phyloP scores from a whole-genome alignment of 1,140 invertebrate species.

The Solen grandis region DNA sequence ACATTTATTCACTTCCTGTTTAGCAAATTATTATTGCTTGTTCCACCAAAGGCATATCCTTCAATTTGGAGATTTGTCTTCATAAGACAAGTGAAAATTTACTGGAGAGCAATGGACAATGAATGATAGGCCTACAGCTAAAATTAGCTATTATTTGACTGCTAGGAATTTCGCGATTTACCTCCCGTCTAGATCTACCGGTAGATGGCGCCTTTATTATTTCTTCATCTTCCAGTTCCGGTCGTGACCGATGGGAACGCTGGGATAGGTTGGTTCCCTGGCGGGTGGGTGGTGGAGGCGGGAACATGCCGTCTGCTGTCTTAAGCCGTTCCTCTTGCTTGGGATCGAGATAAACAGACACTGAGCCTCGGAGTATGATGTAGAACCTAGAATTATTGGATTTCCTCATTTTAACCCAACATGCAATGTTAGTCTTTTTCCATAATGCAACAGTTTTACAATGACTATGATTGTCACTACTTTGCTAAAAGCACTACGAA shows the following conservation, averaged over 20 bases:
- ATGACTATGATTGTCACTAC: neutral
- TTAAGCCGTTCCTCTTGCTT: conserved; percentile 31
- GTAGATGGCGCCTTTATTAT: neutral
- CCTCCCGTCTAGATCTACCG: conserved; percentile 6
- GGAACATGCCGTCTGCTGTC: conserved; percentile 23
- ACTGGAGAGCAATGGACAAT: too few relatives aligned
- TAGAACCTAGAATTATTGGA: conserved; percentile 22
- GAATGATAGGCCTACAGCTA: too few relatives aligned
- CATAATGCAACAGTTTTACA: neutral
- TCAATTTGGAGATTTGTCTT: too few relatives aligned
- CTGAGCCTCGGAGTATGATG: conserved; percentile 41
- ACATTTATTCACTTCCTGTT: too few relatives aligned
- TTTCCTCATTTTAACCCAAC: neutral
- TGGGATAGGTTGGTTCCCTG: neutral
- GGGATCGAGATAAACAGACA: conserved; percentile 41
- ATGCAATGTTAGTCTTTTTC: neutral
- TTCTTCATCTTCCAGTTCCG: neutral
- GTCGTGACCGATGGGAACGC: neutral
- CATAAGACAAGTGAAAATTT: too few relatives aligned
- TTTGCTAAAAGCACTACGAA: neutral
- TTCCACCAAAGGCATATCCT: too few relatives aligned
- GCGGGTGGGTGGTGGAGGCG: conserved; percentile 25
- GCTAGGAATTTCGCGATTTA: neutral
- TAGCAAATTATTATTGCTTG: too few relatives aligned
- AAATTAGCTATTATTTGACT: neutral